phyloP scores from a whole-genome alignment of 2,113 vertebrate species.

The Coturnix japonica region DNA sequence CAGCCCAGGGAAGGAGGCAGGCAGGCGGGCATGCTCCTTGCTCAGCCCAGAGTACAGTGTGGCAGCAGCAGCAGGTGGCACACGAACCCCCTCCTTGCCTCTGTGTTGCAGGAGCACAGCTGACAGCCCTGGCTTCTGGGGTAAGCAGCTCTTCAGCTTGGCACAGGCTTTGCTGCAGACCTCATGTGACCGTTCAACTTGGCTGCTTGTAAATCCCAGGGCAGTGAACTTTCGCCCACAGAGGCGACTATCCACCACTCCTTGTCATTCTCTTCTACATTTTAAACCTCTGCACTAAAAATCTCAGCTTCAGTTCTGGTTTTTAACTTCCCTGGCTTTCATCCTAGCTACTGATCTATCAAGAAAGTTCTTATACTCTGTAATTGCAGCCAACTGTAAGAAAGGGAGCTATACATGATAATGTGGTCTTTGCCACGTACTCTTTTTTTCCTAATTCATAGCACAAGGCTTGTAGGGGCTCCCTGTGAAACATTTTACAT shows the following conservation, averaged over 20 bases:
- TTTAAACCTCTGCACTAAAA: background rate
- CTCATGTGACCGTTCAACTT: background rate
- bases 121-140: background rate
- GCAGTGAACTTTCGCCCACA: background rate
- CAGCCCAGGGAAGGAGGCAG: background rate
- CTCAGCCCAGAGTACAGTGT: background rate
- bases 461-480: background rate
- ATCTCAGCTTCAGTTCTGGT: background rate
- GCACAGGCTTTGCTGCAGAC: background rate
- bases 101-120: background rate
- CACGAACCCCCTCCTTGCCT: background rate
- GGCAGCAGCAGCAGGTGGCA: background rate
- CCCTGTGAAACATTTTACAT: background rate
- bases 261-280: background rate
- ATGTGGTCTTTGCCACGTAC: background rate
- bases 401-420: background rate
- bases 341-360: background rate
- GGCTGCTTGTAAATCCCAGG: background rate
- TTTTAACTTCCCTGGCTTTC: background rate
- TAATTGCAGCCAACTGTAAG: background rate
- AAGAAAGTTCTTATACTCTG: background rate
- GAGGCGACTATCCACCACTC: background rate
- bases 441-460: background rate
- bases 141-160: background rate
- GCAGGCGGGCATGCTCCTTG: background rate